A percentile compares a stretch with the other conserved stretches of the same genome.
These are phyloP conservation scores for Gopherus evgoodei DNA, from an alignment of 2,113 vertebrate species.

Conservation along the genomic window DNA sequence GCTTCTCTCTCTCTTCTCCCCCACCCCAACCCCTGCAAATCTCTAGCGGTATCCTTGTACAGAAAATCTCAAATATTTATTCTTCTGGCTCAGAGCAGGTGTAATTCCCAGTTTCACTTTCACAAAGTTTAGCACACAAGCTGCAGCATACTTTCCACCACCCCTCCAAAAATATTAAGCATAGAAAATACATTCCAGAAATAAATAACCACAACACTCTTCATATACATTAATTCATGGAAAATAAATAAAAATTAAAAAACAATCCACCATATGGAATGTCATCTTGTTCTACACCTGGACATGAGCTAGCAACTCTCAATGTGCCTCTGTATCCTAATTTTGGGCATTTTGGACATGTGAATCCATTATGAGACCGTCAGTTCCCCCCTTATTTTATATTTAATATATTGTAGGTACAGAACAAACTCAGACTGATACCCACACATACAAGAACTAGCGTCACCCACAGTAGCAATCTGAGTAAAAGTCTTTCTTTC, in stretches of 20 bases:
- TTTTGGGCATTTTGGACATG: constrained; percentile 17
- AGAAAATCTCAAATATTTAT: background rate
- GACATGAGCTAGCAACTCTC: constrained; percentile 16
- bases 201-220: background rate
- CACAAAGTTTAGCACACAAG: background rate
- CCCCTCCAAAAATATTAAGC: background rate
- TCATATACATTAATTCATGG: background rate
- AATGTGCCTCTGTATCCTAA: background rate
- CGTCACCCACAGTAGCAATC: background rate
- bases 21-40: background rate
- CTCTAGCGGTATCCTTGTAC: background rate
- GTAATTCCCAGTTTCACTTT: background rate
- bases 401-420: background rate
- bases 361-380: background rate
- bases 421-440: background rate
- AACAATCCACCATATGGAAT: constrained; percentile 25
- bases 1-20: background rate
- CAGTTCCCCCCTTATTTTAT: background rate
- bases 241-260: constrained; percentile 30
- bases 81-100: background rate
- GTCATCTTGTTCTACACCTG: constrained; percentile 9
- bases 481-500: background rate
- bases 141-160: background rate
- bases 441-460: background rate
- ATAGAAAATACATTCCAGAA: background rate